Conservation (phyloP, 2,797 vertebrate species). For the Siniperca scherzeri region DNA sequence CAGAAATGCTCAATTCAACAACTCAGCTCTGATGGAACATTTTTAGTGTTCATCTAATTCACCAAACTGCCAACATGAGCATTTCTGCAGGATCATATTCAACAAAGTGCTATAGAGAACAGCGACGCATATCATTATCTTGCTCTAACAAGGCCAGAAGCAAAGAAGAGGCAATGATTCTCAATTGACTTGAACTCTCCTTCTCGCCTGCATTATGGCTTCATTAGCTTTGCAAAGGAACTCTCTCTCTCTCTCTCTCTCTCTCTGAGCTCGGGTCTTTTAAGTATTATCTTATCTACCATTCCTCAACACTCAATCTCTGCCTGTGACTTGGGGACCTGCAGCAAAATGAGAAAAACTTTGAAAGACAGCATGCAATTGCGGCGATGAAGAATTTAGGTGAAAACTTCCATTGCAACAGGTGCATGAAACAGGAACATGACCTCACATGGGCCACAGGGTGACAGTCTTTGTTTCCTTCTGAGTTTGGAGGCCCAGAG, state of each 20-base stretch:
- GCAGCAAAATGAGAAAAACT: constrained; percentile 28
- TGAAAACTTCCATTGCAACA: constrained; percentile 38
- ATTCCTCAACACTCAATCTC: not conserved
- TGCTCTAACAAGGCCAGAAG: constrained; percentile 19
- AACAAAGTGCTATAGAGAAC: constrained; percentile 6
- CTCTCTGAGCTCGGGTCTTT: constrained; percentile 20
- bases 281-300: constrained; percentile 22
- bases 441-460: constrained; percentile 5
- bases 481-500: constrained; percentile 23
- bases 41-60: constrained; percentile 15
- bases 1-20: constrained; percentile 4
- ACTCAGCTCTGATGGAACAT: not conserved
- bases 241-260: not conserved
- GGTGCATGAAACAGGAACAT: constrained; percentile 36
- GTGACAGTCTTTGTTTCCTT: constrained; percentile 34
- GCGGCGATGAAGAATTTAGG: constrained; percentile 16
- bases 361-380: constrained; percentile 19
- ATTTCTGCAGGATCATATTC: constrained; percentile 2
- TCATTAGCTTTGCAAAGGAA: constrained; percentile 41
- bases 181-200: constrained; percentile 6
- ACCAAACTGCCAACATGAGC: constrained; percentile 10
- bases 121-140: not conserved
- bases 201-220: not conserved
- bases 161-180: constrained; percentile 25
- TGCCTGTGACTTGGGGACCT: constrained; percentile 1